phyloP scores from a whole-genome alignment of 2,113 vertebrate species.

The Phaetusa simplex region DNA sequence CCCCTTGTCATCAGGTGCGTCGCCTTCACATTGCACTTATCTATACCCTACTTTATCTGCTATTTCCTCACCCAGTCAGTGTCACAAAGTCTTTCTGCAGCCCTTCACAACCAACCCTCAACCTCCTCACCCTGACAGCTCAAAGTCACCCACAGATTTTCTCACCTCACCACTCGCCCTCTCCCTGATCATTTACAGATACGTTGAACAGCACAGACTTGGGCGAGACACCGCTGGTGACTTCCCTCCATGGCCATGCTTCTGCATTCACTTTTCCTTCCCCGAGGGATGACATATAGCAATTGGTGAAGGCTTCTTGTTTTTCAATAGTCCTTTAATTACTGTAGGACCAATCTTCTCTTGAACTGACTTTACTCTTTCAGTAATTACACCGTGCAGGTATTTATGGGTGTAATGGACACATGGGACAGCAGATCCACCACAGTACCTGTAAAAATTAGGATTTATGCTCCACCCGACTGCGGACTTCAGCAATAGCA shows the following conservation, averaged over 20 bases:
- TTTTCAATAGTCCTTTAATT: neutral
- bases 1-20: neutral
- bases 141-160: neutral
- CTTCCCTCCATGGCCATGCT: neutral
- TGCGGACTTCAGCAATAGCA: neutral
- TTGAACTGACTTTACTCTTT: neutral
- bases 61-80: neutral
- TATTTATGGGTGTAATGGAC: neutral
- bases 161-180: neutral
- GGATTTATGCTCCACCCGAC: neutral
- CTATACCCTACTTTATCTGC: neutral
- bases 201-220: neutral
- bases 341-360: neutral
- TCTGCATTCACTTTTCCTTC: neutral
- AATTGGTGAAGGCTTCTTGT: neutral
- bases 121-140: neutral
- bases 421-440: neutral
- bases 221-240: accelerated
- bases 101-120: neutral
- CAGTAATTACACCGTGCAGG: accelerated
- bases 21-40: neutral
- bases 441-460: neutral
- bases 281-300: neutral
- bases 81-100: neutral
- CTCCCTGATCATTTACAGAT: neutral